Conservation (phyloP, 2,797 vertebrate species). For the Pangasius larnaudii region DNA sequence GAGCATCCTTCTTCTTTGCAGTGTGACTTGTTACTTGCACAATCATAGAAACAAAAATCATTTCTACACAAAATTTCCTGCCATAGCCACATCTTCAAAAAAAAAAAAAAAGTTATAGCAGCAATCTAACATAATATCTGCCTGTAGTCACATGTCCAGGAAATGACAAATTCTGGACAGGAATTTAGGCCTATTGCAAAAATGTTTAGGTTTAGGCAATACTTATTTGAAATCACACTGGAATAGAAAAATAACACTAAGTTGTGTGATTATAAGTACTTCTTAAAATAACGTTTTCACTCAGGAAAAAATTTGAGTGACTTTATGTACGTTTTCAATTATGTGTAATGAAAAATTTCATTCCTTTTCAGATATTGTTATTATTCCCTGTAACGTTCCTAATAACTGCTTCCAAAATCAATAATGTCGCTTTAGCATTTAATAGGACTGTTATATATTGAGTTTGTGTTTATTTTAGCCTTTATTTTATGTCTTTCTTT, state of each 20-base stretch:
- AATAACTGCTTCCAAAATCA: not conserved
- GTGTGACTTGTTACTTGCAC: not conserved
- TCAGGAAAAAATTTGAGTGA: not conserved
- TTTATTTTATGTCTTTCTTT: not conserved
- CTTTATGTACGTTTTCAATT: not conserved
- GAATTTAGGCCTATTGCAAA: not conserved
- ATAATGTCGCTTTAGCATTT: not conserved
- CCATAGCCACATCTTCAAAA: not conserved
- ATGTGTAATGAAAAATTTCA: not conserved
- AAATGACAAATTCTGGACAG: not conserved
- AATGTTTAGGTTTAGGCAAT: not conserved
- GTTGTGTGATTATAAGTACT: not conserved
- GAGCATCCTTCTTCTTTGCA: not conserved
- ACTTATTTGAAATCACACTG: not conserved
- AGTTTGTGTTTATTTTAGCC: not conserved
- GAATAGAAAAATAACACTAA: not conserved
- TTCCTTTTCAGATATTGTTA: not conserved
- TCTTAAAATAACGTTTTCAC: not conserved
- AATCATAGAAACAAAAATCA: not conserved
- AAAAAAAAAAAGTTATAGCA: not conserved
- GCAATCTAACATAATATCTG: not conserved
- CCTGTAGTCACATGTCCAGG: not conserved
- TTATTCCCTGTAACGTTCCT: not conserved
- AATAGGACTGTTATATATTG: not conserved
- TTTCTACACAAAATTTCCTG: not conserved